Evolutionary conservation across 2,888 invertebrate species (phyloP), one percentile per base, ranked within the genome.

Genomic region (Eumerus sabulonum): DNA sequence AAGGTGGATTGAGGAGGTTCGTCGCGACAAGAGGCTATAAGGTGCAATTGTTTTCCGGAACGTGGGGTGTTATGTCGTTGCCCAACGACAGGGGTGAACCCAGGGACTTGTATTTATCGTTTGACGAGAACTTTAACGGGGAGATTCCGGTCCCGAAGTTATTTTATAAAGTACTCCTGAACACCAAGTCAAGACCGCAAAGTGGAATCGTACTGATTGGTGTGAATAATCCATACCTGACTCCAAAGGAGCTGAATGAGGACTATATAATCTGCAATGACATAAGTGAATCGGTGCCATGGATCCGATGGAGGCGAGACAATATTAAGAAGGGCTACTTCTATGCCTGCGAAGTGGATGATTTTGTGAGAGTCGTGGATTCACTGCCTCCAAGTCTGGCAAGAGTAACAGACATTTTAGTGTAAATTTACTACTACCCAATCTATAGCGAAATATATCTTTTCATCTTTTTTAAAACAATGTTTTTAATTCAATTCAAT

Each of bases 91-190:
- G 87, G 45, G 87, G 87, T 2, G 83, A 85, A 14, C 83, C 84
- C 0, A 85, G 83, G 2, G 84, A 86, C 17, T 84, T 90, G 38
- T 88, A 87, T 82, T 85, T 90, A 11, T 79, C 85, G 70, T 82
- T 82, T 9, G 86, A 88, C 76, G 83, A 56, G 11, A 85, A 86
- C 13, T 84, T 86, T 47, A 85, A 84, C 4, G 86, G 83, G 1
- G 85, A 86, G 9, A 71, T 92, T 50, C 90, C 91, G 1, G 90
- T 92, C 12, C 92, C 92, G 1, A 86, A 88, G 82, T 82, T 91
- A 44, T 91, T 87, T 82, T 93, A 91, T 90, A 92, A 92, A 84
- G 87, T 92, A 2, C 84, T 92, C 40, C 89, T 91, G 79, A 90
- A 92, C 74, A 87, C 88, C 0, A 79, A 54, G 0, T 84, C 82